A percentile compares a stretch with the other conserved stretches of the same genome.
Evolutionary conservation across 2,888 invertebrate species (phyloP).

Genomic region (Orthosia incerta): DNA sequence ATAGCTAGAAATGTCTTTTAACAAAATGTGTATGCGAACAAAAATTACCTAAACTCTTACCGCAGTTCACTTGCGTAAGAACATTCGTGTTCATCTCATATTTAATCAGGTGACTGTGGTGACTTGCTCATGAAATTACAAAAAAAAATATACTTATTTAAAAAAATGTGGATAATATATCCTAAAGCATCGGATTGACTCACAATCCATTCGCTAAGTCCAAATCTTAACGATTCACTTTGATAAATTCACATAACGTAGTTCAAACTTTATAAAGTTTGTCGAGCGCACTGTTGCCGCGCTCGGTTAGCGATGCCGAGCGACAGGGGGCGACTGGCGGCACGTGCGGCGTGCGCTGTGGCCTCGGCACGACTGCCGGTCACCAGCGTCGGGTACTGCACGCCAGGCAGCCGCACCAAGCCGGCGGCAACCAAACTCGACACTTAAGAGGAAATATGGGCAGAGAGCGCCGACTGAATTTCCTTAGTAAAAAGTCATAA

Average conservation of each 20-base stretch:
- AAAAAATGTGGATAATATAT: not conserved
- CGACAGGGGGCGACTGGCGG: not conserved
- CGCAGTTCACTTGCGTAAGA: no score
- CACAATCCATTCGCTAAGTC: constrained; percentile 13
- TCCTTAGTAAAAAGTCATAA: no score
- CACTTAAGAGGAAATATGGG: no score
- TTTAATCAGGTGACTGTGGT: not conserved
- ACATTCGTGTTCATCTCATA: not conserved
- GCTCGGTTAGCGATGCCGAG: not conserved
- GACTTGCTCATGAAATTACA: not conserved
- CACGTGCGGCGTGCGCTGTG: constrained; percentile 23
- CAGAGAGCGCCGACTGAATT: no score
- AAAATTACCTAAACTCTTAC: no score
- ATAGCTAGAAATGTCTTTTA: no score
- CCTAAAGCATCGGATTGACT: constrained; percentile 18
- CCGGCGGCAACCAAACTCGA: not conserved
- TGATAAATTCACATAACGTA: constrained; percentile 8
- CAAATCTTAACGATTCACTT: constrained; percentile 7
- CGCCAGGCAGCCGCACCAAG: no score
- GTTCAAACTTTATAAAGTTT: constrained; percentile 39
- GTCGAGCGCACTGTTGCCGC: constrained; percentile 10
- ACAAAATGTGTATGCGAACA: no score
- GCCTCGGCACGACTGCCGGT: constrained; percentile 41
- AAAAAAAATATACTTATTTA: not conserved
- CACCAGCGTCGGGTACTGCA: not conserved